Percentiles rank a stretch among this genome's conserved stretches.
Conservation (phyloP, 2,888 invertebrate genomes). For the Caenorhabditis japonica region DNA sequence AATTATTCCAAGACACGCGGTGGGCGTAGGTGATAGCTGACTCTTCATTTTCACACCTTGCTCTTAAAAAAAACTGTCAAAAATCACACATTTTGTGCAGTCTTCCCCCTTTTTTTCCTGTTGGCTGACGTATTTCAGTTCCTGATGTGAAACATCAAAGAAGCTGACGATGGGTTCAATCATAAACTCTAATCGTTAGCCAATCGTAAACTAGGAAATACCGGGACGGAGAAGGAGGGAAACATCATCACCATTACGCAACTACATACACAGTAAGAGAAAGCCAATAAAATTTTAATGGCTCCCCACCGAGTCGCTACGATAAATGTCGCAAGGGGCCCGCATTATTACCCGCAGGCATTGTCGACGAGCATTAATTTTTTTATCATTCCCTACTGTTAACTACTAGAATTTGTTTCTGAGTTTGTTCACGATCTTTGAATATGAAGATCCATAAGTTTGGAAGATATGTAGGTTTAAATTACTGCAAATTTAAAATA, state of each 20-base stretch:
- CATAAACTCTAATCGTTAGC: too few species aligned
- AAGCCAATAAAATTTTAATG: slow-evolving; percentile 43
- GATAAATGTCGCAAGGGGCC: neutral
- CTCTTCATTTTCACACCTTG: slow-evolving; percentile 22
- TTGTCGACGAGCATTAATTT: too few species aligned
- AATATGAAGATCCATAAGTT: slow-evolving; percentile 36
- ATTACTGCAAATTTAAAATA: neutral
- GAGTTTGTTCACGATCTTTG: slow-evolving; percentile 10
- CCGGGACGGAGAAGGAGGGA: slow-evolving; percentile 17
- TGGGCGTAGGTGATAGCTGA: slow-evolving; percentile 14
- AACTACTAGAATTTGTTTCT: slow-evolving; percentile 24
- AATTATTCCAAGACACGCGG: slow-evolving; percentile 12
- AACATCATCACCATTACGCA: slow-evolving; percentile 47
- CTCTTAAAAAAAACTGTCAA: slow-evolving; percentile 5
- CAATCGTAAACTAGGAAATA: slow-evolving; percentile 25
- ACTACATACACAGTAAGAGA: slow-evolving; percentile 36
- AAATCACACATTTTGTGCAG: slow-evolving; percentile 22
- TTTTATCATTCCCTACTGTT: slow-evolving; percentile 34
- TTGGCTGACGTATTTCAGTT: slow-evolving; percentile 22
- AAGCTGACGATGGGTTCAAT: too few species aligned
- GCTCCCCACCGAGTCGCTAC: slow-evolving; percentile 13
- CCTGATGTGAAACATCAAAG: slow-evolving; percentile 18
- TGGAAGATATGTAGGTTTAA: slow-evolving; percentile 29
- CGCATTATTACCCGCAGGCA: slow-evolving; percentile 41
- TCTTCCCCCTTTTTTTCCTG: too few species aligned